Conservation (phyloP, 2,797 vertebrate genomes). For the Parotocinclus haroldoi region DNA sequence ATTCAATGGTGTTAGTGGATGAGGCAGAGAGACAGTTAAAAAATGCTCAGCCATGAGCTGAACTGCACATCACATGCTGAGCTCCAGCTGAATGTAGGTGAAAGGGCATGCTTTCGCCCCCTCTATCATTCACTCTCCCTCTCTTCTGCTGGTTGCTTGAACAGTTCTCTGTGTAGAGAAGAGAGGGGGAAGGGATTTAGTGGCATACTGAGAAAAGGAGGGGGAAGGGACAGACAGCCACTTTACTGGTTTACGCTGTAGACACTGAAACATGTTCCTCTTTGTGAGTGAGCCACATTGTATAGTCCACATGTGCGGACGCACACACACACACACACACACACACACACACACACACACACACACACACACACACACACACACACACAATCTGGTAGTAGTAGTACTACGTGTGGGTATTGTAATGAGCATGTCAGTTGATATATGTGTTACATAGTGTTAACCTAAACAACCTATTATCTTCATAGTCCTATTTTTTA, state of each 20-base stretch:
- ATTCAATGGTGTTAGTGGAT: slow-evolving; percentile 22
- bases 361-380: too few relatives aligned
- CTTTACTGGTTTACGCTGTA: slow-evolving; percentile 41
- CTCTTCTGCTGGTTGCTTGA: slow-evolving; percentile 16
- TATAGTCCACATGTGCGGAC: too few relatives aligned
- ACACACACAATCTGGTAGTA: too few relatives aligned
- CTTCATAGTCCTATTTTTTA: too few relatives aligned
- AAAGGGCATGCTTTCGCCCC: slow-evolving; percentile 42
- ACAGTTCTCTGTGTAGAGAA: slow-evolving; percentile 36
- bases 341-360: too few relatives aligned
- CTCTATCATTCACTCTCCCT: slow-evolving; percentile 4
- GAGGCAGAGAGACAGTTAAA: slow-evolving; percentile 7
- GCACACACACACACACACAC: too few relatives aligned
- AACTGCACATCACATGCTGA: slow-evolving; percentile 28
- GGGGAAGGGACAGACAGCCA: slow-evolving; percentile 25
- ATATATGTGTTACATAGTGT: too few relatives aligned
- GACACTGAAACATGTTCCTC: slow-evolving; percentile 41
- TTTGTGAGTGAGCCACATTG: slow-evolving; percentile 26
- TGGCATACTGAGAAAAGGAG: slow-evolving; percentile 24
- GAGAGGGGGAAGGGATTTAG: slow-evolving; percentile 38
- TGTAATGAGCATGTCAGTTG: too few relatives aligned
- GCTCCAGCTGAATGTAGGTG: slow-evolving; percentile 49
- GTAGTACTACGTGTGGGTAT: too few relatives aligned
- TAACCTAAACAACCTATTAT: too few relatives aligned
- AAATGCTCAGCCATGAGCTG: slow-evolving; percentile 21